A percentile compares a stretch with the other conserved stretches of the same genome.
Conservation (phyloP, 2,888 invertebrate genomes). For the Gasteruption jaculator region DNA sequence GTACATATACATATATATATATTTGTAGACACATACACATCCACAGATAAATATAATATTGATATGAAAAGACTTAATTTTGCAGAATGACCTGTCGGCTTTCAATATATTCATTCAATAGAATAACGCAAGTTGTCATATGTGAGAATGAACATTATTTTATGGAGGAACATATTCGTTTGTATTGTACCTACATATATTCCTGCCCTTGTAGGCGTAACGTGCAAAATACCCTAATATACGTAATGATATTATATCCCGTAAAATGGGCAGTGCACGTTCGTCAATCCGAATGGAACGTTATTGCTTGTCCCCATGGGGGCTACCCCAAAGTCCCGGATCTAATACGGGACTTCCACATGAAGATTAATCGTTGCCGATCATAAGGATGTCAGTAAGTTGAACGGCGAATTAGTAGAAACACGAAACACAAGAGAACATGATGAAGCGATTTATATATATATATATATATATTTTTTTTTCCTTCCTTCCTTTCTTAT, state of each 20-base stretch:
- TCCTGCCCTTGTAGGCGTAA: too few relatives aligned
- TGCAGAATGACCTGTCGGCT: too few relatives aligned
- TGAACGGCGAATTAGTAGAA: conserved; percentile 3
- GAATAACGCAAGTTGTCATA: too few relatives aligned
- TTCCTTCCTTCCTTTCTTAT: background rate
- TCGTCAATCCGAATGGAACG: conserved; percentile 35
- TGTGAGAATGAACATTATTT: too few relatives aligned
- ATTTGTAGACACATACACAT: too few relatives aligned
- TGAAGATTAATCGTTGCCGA: conserved; percentile 42
- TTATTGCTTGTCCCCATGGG: conserved; percentile 40
- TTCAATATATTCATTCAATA: too few relatives aligned
- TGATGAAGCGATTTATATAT: conserved; percentile 2
- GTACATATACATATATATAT: too few relatives aligned
- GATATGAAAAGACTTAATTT: too few relatives aligned
- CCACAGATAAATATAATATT: too few relatives aligned
- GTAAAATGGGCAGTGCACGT: conserved; percentile 8
- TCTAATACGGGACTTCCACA: conserved; percentile 34
- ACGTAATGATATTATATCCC: conserved; percentile 11
- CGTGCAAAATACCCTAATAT: conserved; percentile 12
- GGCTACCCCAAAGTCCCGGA: conserved; percentile 28
- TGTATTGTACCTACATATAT: too few relatives aligned
- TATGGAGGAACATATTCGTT: too few relatives aligned
- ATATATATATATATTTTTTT: background rate
- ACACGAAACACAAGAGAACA: conserved; percentile 1
- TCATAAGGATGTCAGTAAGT: conserved; percentile 26